Evolutionary conservation across 2,888 invertebrate species (phyloP), one percentile per base, ranked within the genome.

Genomic region (Eupithecia dodoneata): DNA sequence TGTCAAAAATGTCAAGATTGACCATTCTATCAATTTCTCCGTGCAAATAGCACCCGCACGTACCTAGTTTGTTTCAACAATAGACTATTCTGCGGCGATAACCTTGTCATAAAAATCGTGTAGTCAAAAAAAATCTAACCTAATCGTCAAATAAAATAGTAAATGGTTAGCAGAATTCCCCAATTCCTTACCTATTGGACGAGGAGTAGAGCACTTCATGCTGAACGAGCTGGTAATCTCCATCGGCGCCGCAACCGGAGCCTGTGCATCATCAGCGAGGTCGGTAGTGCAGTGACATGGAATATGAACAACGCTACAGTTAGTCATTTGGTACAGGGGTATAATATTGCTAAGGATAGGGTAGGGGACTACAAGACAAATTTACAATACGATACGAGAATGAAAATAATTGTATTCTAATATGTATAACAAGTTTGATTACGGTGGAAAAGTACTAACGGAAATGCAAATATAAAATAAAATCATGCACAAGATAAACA

Each of bases 181-280:
- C 15, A 42, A 5, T 42, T 6, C 52, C 87, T 87, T 97, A 99
- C 96, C 99, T 98, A 88, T 98, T 98, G 88, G 98, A 98, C 96
- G 98, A 97, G 86, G 99, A 99, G 96, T 98, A 99, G 89, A 99
- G 97, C 85, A 99, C 98, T 96, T 99, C 99, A 95, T 99, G 99
- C 94, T 99, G 99, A 84, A 99, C 99, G 92, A 99, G 96, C 95
- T 99, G 99, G 96, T 99, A 99, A 96, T 99, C 99, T 82, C 99
- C 99, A 96, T 99, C 99, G 89, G 97, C 97, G 87, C 97, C 97
- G 90, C 97, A 97, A 91, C 97, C 97, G 88, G 97, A 97, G 91
- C 97, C 97, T 96, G 96, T 90, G 45, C 73, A 55, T 65, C 75
- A 83, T 76, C 75, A 73, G 80, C 81, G 73, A 79, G 73, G 74